Percentiles rank a stretch among this genome's conserved stretches.
Evolutionary conservation across 2,113 vertebrate genomes (phyloP).

Genomic region (Fregata magnificens): DNA sequence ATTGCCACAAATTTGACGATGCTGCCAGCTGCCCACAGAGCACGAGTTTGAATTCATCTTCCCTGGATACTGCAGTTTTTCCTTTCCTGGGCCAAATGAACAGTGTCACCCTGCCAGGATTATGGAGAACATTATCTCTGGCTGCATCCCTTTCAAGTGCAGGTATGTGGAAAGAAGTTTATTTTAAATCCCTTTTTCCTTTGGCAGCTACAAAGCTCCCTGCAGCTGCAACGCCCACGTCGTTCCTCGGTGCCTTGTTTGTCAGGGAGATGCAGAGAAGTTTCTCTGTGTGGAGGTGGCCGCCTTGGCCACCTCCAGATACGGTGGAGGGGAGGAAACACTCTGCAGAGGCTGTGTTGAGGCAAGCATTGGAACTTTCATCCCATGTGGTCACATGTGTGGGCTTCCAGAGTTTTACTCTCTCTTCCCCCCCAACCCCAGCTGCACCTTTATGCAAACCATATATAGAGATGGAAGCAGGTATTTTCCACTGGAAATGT

Average conservation of each 20-base stretch:
- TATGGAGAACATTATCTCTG: background rate
- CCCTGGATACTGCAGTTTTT: background rate
- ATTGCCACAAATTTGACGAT: background rate
- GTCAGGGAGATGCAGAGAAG: background rate
- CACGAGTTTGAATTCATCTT: background rate
- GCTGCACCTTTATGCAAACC: background rate
- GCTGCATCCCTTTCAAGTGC: background rate
- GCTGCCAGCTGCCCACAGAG: background rate
- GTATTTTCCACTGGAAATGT: background rate
- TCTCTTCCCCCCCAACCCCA: background rate
- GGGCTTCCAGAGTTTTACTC: background rate
- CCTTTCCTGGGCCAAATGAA: background rate
- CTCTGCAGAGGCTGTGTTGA: background rate
- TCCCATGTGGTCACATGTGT: background rate
- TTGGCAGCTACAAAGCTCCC: background rate
- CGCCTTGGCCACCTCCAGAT: background rate
- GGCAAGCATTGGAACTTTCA: background rate
- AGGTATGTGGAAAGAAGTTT: background rate
- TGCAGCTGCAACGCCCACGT: background rate
- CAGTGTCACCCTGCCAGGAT: rapidly evolving
- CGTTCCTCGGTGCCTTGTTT: background rate
- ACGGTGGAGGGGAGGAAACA: background rate
- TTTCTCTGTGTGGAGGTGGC: background rate
- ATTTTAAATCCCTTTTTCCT: background rate
- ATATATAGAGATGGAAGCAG: background rate